phyloP scores from a whole-genome alignment of 2,113 vertebrate genomes.

The Centropristis striata region DNA sequence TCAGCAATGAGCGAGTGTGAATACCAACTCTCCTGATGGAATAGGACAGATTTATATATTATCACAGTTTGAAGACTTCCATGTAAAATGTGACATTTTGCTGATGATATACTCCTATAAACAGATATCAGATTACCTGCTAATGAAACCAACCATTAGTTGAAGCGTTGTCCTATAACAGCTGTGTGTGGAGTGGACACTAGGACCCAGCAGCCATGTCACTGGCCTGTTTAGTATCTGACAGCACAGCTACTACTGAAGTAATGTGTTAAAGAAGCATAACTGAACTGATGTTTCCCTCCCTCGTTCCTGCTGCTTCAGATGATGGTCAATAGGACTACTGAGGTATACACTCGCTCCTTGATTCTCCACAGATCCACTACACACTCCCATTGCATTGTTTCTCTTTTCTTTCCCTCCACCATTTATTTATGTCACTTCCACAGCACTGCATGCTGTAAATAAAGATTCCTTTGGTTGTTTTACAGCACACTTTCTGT shows the following conservation, averaged over 20 bases:
- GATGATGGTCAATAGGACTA: conserved; percentile 99
- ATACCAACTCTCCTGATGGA: too few relatives aligned
- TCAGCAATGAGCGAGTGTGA: too few relatives aligned
- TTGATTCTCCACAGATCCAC: conserved; percentile 51
- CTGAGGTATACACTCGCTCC: conserved; percentile 91
- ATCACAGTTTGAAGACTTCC: not conserved
- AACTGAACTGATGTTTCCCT: conserved; percentile 74
- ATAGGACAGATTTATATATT: too few relatives aligned
- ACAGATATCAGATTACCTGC: not conserved
- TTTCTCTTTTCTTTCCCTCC: conserved; percentile 7
- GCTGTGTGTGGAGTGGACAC: not conserved
- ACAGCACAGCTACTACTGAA: conserved; percentile 10
- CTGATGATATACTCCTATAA: not conserved
- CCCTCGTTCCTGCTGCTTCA: conserved; percentile 88
- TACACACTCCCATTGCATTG: conserved; percentile 21
- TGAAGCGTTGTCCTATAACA: too few relatives aligned
- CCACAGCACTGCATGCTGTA: conserved; percentile 55
- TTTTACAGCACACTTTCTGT: conserved; percentile 27
- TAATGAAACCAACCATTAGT: not conserved
- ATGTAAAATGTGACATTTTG: not conserved
- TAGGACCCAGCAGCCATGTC: conserved; percentile 46
- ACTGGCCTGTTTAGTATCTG: not conserved
- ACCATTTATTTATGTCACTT: conserved; percentile 11
- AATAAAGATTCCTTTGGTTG: not conserved
- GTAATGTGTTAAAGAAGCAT: conserved; percentile 34